Evolutionary conservation across 1,140 invertebrate species (phyloP).

Genomic region (Dufourea novaeangliae): DNA sequence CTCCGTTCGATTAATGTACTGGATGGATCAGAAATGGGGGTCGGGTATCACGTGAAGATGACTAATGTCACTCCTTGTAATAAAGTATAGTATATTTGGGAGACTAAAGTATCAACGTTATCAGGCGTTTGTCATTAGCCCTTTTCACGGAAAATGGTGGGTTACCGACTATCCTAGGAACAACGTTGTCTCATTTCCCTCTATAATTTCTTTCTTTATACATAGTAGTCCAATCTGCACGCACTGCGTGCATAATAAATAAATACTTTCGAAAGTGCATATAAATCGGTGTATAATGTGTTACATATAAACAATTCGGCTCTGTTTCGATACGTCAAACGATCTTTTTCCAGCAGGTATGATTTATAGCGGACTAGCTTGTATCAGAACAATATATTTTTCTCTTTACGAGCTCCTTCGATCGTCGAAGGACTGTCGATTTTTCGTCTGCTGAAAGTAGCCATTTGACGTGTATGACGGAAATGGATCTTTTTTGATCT

Average conservation of each 20-base stretch:
- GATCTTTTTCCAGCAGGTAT: constrained; percentile 31
- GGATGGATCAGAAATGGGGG: constrained; percentile 54
- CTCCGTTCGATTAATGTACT: constrained; percentile 48
- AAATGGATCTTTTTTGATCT: constrained; percentile 54
- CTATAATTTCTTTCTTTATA: constrained; percentile 42
- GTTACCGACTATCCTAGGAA: constrained; percentile 55
- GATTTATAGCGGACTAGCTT: constrained; percentile 6
- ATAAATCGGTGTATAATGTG: constrained; percentile 66
- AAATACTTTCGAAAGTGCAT: constrained; percentile 67
- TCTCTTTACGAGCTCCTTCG: background rate
- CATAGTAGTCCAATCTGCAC: constrained; percentile 53
- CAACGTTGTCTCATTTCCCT: constrained; percentile 25
- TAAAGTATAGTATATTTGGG: constrained; percentile 44
- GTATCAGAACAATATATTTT: background rate
- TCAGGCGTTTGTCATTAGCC: constrained; percentile 47
- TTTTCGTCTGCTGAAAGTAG: constrained; percentile 28
- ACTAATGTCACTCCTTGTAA: constrained; percentile 42
- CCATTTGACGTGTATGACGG: constrained; percentile 40
- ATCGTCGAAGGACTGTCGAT: constrained; percentile 12
- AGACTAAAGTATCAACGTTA: constrained; percentile 51
- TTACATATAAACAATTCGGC: constrained; percentile 62
- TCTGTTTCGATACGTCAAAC: constrained; percentile 34
- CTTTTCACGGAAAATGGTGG: constrained; percentile 17
- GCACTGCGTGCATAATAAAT: constrained; percentile 59
- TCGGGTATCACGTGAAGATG: constrained; percentile 49